Base-by-base conservation (phyloP, 2,113 vertebrate species). In the Bubo blakistoni region DNA sequence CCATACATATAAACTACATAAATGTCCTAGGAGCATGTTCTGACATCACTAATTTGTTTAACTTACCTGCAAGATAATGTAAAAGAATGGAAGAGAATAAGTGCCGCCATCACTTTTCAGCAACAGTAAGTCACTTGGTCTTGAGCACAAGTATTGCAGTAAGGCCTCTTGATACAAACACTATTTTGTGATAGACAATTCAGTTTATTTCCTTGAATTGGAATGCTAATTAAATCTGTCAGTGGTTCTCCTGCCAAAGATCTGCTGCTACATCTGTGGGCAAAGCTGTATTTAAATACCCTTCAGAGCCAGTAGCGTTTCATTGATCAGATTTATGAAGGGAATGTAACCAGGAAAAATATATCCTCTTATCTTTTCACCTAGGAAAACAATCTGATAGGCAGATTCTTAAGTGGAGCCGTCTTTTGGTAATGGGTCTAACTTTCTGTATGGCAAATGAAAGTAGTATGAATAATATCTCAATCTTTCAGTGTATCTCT, bases 161-260 rank as follows among this genome's bases (percentile, higher is more conserved):
- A 89, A 63, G 82, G 57, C 38, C 40, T 59, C 57, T 81, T 94
- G 52, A 89, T 92, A 88, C 52, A 83, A 88, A 90, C 90, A 92
- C 49, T 63, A 79, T 88, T 97, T 96, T 95, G 77, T 66, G 66
- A 46, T 21, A 96, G 82, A 90, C 59, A 88, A 81, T 91, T 87
- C 49, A 24, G 6, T 95, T 95, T 95, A 93, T 91, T 92, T 93
- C 69, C 69, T 87, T 83, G 58, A 82, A 86, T 25, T 73, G 30
- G 65, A 95, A 92, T 80, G 66, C 71, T 89, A 97, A 94, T 98
- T 95, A 97, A 92, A 94, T 96, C 90, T 86, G 81, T 86, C 66
- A 73, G 49, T 25, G 1, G 27, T 86, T 96, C 90, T 94, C 77
- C 81, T 97, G 89, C 78, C 87, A 95, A 96, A 94, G 87, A 81